Conservation (phyloP, 1,140 invertebrate species). For the Coptotermes formosanus region DNA sequence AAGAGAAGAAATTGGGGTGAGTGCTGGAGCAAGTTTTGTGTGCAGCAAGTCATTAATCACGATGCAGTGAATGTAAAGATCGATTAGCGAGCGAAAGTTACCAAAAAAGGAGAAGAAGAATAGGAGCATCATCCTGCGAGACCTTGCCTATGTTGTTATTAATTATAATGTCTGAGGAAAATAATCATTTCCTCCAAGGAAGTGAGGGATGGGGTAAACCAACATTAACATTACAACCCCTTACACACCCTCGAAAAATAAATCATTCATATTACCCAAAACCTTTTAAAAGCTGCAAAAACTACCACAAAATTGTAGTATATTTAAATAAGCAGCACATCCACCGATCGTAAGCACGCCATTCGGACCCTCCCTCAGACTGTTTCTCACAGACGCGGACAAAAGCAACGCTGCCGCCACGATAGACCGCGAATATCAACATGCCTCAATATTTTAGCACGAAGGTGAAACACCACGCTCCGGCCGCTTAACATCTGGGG, state of each 20-base stretch:
- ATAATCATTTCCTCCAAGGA: slow-evolving; percentile 20
- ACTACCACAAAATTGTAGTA: too few relatives aligned
- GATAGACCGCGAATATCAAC: too few relatives aligned
- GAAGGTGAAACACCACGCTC: too few relatives aligned
- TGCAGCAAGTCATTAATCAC: slow-evolving; percentile 28
- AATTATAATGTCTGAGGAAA: slow-evolving; percentile 24
- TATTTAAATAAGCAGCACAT: too few relatives aligned
- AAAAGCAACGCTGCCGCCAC: too few relatives aligned
- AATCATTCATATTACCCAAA: not conserved
- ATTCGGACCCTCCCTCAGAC: too few relatives aligned
- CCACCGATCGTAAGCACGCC: too few relatives aligned
- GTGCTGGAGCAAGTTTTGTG: slow-evolving; percentile 20
- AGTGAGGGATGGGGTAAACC: not conserved
- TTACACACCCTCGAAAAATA: slow-evolving; percentile 22
- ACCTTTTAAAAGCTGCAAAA: not conserved
- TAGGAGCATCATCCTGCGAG: not conserved
- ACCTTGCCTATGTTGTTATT: slow-evolving; percentile 27
- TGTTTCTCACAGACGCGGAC: too few relatives aligned
- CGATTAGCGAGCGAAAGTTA: slow-evolving; percentile 24
- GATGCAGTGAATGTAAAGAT: slow-evolving; percentile 30
- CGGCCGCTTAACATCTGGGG: too few relatives aligned
- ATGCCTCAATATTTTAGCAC: too few relatives aligned
- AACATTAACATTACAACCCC: not conserved
- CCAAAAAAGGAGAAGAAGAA: slow-evolving; percentile 14
- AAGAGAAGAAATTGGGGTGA: slow-evolving; percentile 5